Percentiles rank a stretch among this genome's conserved stretches.
Conservation (phyloP, 2,888 invertebrate species). For the Lithodes maja region DNA sequence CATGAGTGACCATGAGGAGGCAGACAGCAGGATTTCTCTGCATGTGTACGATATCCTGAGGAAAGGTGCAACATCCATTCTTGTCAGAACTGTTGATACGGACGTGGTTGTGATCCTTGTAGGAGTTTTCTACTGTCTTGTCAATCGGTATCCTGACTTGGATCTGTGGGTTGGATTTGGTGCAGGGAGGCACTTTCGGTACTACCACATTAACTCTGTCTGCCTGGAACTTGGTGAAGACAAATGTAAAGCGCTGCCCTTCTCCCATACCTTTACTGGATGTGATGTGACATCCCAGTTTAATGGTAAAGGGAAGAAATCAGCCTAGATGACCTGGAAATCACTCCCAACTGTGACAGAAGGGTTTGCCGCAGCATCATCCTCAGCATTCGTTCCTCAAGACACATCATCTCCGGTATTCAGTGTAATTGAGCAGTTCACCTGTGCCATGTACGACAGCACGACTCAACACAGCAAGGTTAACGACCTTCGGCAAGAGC, state of each 20-base stretch:
- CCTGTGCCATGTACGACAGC: slow-evolving; percentile 14
- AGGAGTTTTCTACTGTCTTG: no score
- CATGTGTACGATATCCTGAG: no score
- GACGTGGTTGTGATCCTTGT: no score
- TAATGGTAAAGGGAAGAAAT: slow-evolving; percentile 22
- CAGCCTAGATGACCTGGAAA: slow-evolving; percentile 26
- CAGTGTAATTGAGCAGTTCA: slow-evolving; percentile 26
- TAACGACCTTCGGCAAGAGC: slow-evolving; percentile 11
- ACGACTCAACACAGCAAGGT: slow-evolving; percentile 19
- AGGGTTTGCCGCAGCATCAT: slow-evolving; percentile 17
- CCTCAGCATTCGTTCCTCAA: slow-evolving; percentile 32
- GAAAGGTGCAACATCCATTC: no score
- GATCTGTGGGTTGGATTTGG: no score
- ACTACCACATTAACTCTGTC: no score
- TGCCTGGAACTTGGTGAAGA: slow-evolving; percentile 17
- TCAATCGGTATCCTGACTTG: no score
- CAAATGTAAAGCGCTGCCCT: background rate
- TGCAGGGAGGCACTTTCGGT: no score
- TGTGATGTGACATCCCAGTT: slow-evolving; percentile 24
- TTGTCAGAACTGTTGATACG: no score
- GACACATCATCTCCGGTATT: slow-evolving; percentile 36
- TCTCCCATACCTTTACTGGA: slow-evolving; percentile 17
- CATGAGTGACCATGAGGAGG: no score
- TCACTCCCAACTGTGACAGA: slow-evolving; percentile 18
- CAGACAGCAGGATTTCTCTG: no score